Evolutionary conservation across 2,888 invertebrate species (phyloP).

Genomic region (Ophioninae sp.): DNA sequence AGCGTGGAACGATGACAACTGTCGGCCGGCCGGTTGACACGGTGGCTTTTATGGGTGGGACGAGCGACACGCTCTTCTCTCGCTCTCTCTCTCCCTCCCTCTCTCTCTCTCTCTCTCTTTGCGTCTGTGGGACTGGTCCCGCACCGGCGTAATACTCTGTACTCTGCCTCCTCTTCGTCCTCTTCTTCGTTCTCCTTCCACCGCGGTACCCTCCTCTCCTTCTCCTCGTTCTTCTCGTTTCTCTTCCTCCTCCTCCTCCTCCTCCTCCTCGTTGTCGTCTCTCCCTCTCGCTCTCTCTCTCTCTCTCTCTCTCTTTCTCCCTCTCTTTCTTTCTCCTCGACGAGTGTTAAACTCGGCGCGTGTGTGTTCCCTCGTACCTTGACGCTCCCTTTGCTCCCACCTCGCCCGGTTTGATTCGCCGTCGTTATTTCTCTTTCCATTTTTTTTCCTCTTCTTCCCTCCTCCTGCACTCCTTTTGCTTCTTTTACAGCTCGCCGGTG

Average conservation of each 20-base stretch:
- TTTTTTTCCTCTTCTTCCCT: slow-evolving; percentile 6
- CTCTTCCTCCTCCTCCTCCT: slow-evolving; percentile 40
- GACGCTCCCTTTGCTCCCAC: not conserved
- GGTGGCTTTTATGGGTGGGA: slow-evolving; percentile 74
- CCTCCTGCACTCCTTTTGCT: not conserved
- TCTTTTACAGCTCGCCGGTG: not conserved
- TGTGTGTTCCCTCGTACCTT: slow-evolving; percentile 33
- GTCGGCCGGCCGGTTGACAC: slow-evolving; percentile 73
- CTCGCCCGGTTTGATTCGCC: slow-evolving; percentile 13
- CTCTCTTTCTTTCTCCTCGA: slow-evolving; percentile 19
- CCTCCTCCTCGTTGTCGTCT: slow-evolving; percentile 4
- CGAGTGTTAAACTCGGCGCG: slow-evolving; percentile 39
- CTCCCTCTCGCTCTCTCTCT: too few relatives aligned
- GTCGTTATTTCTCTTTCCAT: not conserved
- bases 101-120: slow-evolving; percentile 45
- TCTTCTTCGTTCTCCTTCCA: slow-evolving; percentile 55
- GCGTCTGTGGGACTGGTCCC: slow-evolving; percentile 51
- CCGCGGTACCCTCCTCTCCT: slow-evolving; percentile 17
- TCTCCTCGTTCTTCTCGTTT: slow-evolving; percentile 38
- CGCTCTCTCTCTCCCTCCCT: slow-evolving; percentile 52
- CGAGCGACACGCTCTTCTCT: slow-evolving; percentile 63
- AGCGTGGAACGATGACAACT: slow-evolving; percentile 72
- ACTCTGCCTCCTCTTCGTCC: slow-evolving; percentile 54
- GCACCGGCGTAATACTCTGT: slow-evolving; percentile 40
- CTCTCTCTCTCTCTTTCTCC: slow-evolving; percentile 33